Conservation (phyloP, 2,113 vertebrate genomes). For the Pollachius pollachius region DNA sequence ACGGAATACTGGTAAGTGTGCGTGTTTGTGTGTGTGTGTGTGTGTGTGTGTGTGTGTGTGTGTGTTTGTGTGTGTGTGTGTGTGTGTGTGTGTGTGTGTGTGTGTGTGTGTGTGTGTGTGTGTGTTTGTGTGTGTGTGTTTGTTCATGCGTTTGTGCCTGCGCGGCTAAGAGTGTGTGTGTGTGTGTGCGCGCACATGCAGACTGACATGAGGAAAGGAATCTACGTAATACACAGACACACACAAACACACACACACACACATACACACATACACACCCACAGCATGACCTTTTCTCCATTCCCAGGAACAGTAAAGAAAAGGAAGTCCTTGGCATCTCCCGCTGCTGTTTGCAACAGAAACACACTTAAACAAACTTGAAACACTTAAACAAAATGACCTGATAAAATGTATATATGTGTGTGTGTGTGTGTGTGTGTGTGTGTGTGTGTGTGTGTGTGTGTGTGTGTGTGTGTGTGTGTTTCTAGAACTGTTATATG, state of each 20-base stretch:
- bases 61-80: conserved; percentile 1
- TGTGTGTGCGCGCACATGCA: not conserved
- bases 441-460: not conserved
- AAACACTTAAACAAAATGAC: not conserved
- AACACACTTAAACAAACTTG: not conserved
- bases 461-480: not conserved
- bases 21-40: not conserved
- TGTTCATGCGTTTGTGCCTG: not conserved
- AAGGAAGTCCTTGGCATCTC: conserved; percentile 41
- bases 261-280: conserved; percentile 8
- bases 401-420: not conserved
- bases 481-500: conserved; percentile 81
- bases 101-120: conserved; percentile 1
- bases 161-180: not conserved
- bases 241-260: conserved; percentile 4
- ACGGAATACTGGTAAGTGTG: conserved; percentile 84
- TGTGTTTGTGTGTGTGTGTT: not conserved
- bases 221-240: conserved; percentile 4
- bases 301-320: conserved; percentile 20
- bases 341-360: not conserved
- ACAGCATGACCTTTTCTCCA: conserved; percentile 3
- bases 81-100: not conserved
- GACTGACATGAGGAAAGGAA: too few relatives aligned
- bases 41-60: not conserved
- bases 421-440: not conserved